A percentile compares a stretch with the other conserved stretches of the same genome.
These are phyloP conservation scores for Amphiura filiformis DNA, from an alignment of 35 echinoderm and acorn worm genomes.

Conservation along the genomic window DNA sequence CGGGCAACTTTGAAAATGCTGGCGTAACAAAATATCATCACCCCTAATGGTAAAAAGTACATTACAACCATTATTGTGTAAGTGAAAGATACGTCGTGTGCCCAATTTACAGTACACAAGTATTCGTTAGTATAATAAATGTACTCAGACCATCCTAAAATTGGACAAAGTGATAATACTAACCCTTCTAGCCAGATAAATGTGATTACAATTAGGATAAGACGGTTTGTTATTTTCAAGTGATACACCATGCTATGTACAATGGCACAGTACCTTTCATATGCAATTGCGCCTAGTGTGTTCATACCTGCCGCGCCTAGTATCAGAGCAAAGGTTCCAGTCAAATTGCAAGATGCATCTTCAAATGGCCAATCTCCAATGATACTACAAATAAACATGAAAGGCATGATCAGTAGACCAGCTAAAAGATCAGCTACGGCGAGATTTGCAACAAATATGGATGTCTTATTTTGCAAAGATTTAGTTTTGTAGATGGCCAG, in stretches of 20 bases:
- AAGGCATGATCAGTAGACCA: constrained; percentile 11
- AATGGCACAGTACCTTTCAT: constrained; percentile 40
- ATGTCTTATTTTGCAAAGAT: constrained; percentile 10
- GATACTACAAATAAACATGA: constrained; percentile 23
- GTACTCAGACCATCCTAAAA: constrained; percentile 25
- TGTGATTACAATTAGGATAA: neutral
- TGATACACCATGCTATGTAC: constrained; percentile 3
- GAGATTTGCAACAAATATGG: constrained; percentile 33
- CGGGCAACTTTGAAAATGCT: constrained; percentile 16
- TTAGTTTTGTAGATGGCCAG: neutral
- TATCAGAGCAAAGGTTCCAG: neutral
- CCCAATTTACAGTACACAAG: constrained; percentile 22
- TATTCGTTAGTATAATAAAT: constrained; percentile 24
- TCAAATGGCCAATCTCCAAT: constrained; percentile 16
- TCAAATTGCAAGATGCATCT: constrained; percentile 7
- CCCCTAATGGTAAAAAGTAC: constrained; percentile 10
- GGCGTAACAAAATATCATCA: constrained; percentile 17
- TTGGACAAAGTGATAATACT: neutral
- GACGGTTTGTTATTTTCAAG: neutral
- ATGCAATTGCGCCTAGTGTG: constrained; percentile 12
- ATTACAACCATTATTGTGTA: neutral
- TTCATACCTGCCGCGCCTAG: constrained; percentile 26
- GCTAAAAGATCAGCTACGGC: constrained; percentile 27
- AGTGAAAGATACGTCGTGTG: constrained; percentile 11
- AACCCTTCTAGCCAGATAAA: constrained; percentile 28